Conservation (phyloP, 2,113 vertebrate genomes). For the Limanda limanda region DNA sequence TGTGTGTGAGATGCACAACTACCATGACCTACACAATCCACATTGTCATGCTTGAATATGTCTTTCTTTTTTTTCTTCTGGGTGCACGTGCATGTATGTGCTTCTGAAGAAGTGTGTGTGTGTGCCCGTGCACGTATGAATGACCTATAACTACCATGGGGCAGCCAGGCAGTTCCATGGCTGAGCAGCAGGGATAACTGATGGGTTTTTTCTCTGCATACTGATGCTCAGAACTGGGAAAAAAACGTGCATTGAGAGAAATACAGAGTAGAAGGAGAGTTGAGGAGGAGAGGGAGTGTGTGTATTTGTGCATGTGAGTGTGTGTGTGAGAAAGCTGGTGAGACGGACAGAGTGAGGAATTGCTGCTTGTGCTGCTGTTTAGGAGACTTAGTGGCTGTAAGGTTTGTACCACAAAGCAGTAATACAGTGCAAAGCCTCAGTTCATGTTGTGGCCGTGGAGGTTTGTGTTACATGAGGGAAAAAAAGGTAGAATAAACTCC, state of each 20-base stretch:
- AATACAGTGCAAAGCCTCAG: conserved; percentile 24
- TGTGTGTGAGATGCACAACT: conserved; percentile 6
- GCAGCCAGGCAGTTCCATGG: conserved; percentile 51
- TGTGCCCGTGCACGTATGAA: conserved; percentile 8
- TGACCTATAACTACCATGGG: conserved; percentile 69
- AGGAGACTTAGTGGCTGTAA: conserved; percentile 49
- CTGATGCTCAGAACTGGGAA: conserved; percentile 45
- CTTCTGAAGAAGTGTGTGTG: conserved; percentile 6
- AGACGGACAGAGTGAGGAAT: conserved; percentile 32
- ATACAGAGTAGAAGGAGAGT: conserved; percentile 24
- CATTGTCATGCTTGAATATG: background rate
- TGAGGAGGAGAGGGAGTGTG: conserved; percentile 12
- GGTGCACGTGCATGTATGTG: background rate
- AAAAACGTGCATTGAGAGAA: conserved; percentile 29
- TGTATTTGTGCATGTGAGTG: conserved; percentile 9
- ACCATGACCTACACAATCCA: conserved; percentile 26
- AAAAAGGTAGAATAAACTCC: conserved; percentile 19
- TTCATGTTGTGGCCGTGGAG: background rate
- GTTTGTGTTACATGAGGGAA: background rate
- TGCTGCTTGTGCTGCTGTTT: conserved; percentile 39
- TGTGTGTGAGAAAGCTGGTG: background rate
- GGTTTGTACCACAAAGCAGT: conserved; percentile 27
- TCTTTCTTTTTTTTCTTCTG: conserved; percentile 5
- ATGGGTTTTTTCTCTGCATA: conserved; percentile 61
- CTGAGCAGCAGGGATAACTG: conserved; percentile 65